These are phyloP conservation scores for Pterocles orientalis DNA, from an alignment of 2,113 vertebrate genomes.

Conservation along the genomic window DNA sequence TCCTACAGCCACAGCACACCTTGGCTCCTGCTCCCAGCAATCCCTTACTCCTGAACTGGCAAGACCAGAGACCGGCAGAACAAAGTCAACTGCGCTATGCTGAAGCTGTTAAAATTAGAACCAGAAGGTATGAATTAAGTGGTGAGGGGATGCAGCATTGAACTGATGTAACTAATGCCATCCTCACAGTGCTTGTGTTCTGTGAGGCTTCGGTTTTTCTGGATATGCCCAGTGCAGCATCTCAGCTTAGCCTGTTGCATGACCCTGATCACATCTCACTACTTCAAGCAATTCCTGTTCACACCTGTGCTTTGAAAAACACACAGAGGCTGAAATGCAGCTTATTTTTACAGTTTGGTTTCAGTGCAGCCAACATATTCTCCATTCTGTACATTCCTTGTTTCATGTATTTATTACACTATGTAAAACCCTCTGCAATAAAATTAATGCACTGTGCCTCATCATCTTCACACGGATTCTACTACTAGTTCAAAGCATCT, in stretches of 20 bases:
- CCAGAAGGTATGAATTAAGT: accelerated
- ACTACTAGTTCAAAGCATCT: neutral
- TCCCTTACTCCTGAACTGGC: neutral
- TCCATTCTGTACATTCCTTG: neutral
- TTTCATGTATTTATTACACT: neutral
- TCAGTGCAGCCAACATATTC: neutral
- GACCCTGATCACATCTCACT: neutral
- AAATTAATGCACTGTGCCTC: neutral
- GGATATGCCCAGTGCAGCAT: neutral
- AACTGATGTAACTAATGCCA: neutral
- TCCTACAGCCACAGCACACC: neutral
- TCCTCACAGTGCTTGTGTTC: neutral
- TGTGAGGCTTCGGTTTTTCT: neutral
- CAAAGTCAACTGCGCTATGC: accelerated
- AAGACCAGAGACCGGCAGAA: neutral
- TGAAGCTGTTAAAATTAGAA: neutral
- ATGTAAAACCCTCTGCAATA: neutral
- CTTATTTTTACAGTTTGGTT: neutral
- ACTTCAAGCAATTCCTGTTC: neutral
- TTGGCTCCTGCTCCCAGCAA: accelerated
- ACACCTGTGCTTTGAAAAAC: neutral
- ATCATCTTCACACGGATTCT: neutral
- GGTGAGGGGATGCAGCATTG: neutral
- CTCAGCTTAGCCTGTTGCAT: neutral
- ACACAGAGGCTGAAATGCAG: neutral